phyloP scores from a whole-genome alignment of 2,888 invertebrate species.

The Calameuta pallipes region DNA sequence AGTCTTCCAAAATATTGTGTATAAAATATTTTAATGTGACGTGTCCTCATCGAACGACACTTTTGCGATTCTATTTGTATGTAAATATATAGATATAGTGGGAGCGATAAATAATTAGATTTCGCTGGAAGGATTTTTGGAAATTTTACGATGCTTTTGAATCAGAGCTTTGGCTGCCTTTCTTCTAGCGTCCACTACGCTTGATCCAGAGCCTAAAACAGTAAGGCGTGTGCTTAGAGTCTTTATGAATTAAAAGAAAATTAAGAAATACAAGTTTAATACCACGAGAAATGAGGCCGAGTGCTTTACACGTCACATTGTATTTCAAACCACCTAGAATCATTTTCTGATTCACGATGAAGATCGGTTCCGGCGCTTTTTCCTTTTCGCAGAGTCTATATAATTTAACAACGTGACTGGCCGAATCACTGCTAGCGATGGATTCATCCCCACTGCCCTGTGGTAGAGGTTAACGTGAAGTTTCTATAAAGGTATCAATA shows the following conservation, averaged over 20 bases:
- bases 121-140: neutral
- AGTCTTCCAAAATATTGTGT: neutral
- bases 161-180: constrained; percentile 14
- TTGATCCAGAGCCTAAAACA: constrained; percentile 34
- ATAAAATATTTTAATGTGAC: neutral
- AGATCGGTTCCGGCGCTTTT: constrained; percentile 32
- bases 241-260: neutral
- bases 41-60: neutral
- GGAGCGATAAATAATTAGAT: neutral
- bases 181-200: constrained; percentile 33
- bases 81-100: neutral
- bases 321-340: constrained; percentile 28
- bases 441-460: neutral
- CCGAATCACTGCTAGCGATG: neutral
- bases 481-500: neutral
- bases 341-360: constrained; percentile 21
- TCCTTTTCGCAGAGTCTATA: constrained; percentile 44
- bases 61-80: neutral
- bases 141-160: neutral
- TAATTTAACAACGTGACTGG: constrained; percentile 24
- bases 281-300: constrained; percentile 37
- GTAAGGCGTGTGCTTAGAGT: neutral
- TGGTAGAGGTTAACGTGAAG: neutral
- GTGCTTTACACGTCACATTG: constrained; percentile 38
- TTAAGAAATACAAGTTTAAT: neutral